Conservation (phyloP, 1,140 invertebrate genomes). For the Phthorimaea operculella region DNA sequence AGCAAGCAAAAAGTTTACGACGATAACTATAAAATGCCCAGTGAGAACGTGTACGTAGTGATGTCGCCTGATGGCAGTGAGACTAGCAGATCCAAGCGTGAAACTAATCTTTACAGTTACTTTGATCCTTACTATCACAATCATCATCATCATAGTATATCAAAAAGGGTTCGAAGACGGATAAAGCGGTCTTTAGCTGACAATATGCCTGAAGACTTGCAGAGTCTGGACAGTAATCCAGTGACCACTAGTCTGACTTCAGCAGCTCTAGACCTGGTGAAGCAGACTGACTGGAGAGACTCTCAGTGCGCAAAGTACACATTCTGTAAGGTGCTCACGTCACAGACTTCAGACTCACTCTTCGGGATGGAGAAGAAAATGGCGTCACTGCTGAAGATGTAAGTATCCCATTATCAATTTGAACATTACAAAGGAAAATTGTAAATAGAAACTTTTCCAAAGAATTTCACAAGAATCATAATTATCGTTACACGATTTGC, state of each 20-base stretch:
- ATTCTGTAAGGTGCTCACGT: slow-evolving; percentile 79
- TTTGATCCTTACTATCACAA: slow-evolving; percentile 8
- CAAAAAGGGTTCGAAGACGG: background rate
- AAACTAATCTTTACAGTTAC: slow-evolving; percentile 25
- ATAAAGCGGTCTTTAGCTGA: slow-evolving; percentile 48
- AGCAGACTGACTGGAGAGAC: slow-evolving; percentile 73
- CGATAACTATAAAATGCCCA: slow-evolving; percentile 65
- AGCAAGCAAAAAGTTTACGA: slow-evolving; percentile 57
- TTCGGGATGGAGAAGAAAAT: slow-evolving; percentile 83
- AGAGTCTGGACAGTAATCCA: slow-evolving; percentile 67
- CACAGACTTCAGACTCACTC: slow-evolving; percentile 72
- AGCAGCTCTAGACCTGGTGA: slow-evolving; percentile 49
- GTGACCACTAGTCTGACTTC: slow-evolving; percentile 41
- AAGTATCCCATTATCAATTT: slow-evolving; percentile 70
- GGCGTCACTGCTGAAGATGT: slow-evolving; percentile 75
- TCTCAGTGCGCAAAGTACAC: slow-evolving; percentile 80
- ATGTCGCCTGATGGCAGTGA: slow-evolving; percentile 55
- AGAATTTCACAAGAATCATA: too few species aligned
- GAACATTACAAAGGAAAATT: too few species aligned
- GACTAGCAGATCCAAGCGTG: slow-evolving; percentile 37
- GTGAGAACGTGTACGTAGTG: slow-evolving; percentile 61
- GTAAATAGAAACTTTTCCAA: too few species aligned
- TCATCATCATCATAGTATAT: background rate
- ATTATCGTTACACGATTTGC: too few species aligned
- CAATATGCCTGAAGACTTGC: slow-evolving; percentile 64